Percentiles rank a stretch among this genome's conserved stretches.
Conservation (phyloP, 2,888 invertebrate genomes). For the Leuctra nigra region DNA sequence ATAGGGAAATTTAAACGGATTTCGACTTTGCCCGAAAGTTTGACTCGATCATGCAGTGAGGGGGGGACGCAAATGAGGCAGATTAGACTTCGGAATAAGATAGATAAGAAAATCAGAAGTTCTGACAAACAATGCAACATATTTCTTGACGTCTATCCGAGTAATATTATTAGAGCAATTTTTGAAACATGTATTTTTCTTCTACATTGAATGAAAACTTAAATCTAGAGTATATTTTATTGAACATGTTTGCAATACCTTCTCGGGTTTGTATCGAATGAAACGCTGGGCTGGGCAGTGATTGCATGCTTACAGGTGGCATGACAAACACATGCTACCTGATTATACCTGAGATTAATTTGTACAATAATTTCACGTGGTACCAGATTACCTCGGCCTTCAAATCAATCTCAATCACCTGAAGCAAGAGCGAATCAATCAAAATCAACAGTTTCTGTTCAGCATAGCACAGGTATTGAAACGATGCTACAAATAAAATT, state of each 20-base stretch:
- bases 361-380: too few relatives aligned
- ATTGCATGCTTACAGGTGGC: too few relatives aligned
- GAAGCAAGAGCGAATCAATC: too few relatives aligned
- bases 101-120: slow-evolving; percentile 19
- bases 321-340: too few relatives aligned
- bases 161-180: slow-evolving; percentile 1
- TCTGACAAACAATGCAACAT: slow-evolving; percentile 17
- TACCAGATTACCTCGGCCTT: too few relatives aligned
- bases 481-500: not conserved
- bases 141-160: slow-evolving; percentile 4
- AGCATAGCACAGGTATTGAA: slow-evolving; percentile 5
- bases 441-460: too few relatives aligned
- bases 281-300: too few relatives aligned
- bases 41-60: not conserved
- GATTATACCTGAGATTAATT: too few relatives aligned
- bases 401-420: too few relatives aligned
- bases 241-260: slow-evolving; percentile 6
- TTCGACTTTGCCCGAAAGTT: not conserved
- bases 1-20: not conserved
- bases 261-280: too few relatives aligned
- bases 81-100: slow-evolving; percentile 7
- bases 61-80: not conserved
- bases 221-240: slow-evolving; percentile 9
- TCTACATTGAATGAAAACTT: slow-evolving; percentile 14
- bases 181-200: slow-evolving; percentile 14